Evolutionary conservation across 1,140 invertebrate species (phyloP).

Genomic region (Grapholita molesta): DNA sequence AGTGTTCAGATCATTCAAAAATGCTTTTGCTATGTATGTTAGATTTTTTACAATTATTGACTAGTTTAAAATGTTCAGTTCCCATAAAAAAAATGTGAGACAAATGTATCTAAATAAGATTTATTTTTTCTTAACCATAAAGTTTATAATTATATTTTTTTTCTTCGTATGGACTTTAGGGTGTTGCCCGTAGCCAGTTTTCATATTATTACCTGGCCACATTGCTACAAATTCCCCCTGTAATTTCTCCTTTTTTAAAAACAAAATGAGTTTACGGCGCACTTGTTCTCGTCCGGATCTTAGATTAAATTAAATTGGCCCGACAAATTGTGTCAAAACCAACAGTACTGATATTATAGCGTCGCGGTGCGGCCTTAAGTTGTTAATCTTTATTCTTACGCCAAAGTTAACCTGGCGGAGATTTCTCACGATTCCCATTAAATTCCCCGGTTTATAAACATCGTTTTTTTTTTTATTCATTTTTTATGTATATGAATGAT

Average conservation of each 20-base stretch:
- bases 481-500: too few species aligned
- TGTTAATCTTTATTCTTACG: constrained; percentile 10
- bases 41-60: too few species aligned
- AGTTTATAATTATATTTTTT: too few species aligned
- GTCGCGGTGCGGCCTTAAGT: background rate
- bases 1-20: too few species aligned
- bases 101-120: too few species aligned
- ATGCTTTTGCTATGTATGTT: too few species aligned
- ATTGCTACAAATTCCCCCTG: background rate
- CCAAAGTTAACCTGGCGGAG: background rate
- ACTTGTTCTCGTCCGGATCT: background rate
- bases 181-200: too few species aligned
- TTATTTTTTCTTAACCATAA: too few species aligned
- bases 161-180: too few species aligned
- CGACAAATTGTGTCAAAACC: constrained; percentile 16
- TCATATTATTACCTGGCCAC: background rate
- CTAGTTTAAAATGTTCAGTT: too few species aligned
- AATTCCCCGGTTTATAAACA: background rate
- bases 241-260: constrained; percentile 33
- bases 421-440: constrained; percentile 1
- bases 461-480: constrained; percentile 1
- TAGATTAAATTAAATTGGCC: constrained; percentile 14
- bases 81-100: too few species aligned
- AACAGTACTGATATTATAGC: constrained; percentile 7
- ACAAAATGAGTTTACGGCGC: constrained; percentile 15